Evolutionary conservation across 1,140 invertebrate species (phyloP), one percentile per base, ranked within the genome.

Genomic region (Bilobella aurantiaca): DNA sequence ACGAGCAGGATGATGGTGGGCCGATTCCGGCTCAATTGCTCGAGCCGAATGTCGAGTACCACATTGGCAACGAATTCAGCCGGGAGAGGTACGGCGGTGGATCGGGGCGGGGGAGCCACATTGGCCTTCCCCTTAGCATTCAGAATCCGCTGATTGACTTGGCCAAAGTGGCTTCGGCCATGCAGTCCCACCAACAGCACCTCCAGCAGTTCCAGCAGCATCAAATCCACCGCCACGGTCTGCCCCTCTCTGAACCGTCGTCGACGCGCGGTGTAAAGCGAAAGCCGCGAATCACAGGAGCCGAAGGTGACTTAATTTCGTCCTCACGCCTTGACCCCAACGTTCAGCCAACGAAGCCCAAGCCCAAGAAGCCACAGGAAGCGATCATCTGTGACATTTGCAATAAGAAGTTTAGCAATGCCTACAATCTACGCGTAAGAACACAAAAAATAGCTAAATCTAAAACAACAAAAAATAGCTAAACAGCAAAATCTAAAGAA

Each of bases 341-440:
- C n/a, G 56, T 25, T 23, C 64, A 42, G 37, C 63, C 68, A 25
- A 64, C 68, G 2, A 62, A 65, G 1, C 62, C 66, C 28, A 70
- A 70, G 46, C 59, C 59, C 27, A 70, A 70, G 58, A 73, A 73
- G 56, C 66, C 66, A 21, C 68, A 61, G 49, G 71, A 73, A 31
- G 60, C 71, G 2, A 73, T 73, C n/a, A 86, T 85, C n/a, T 92
- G 90, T 77, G 83, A 86, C 63, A 83, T 92, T 37, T 92, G 90
- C 78, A 85, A 87, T 71, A 92, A 92, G 77, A 87, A 90, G 65
- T 79, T 92, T 32, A 90, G 88, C 77, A 92, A 92, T 79, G 89
- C 91, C 75, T 93, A 93, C 77, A 93, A 93, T 78, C 78, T 92
- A 72, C 81, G 89, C 53, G 89, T 73, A 67, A 42, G 68, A 23